Evolutionary conservation across 2,888 invertebrate species (phyloP).

Genomic region (Ophonus ardosiacus): DNA sequence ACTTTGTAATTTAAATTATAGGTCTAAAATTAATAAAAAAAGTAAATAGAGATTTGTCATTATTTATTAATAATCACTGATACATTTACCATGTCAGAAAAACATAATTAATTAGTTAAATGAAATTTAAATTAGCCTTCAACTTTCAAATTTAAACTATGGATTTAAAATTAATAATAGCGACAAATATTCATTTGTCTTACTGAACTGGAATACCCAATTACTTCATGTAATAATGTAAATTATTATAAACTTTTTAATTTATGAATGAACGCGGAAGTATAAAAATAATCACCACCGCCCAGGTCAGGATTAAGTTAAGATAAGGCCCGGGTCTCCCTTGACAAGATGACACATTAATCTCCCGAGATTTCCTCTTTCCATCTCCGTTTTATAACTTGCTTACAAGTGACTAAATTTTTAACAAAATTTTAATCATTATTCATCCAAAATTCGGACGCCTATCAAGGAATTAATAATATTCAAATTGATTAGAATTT

Average conservation of each 20-base stretch:
- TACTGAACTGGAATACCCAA: not conserved
- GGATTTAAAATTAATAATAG: not conserved
- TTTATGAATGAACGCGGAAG: not conserved
- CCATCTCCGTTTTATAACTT: not conserved
- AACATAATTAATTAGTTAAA: no score
- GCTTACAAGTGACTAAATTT: not conserved
- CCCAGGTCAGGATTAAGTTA: conserved; percentile 1
- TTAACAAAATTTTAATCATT: conserved; percentile 10
- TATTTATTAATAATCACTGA: no score
- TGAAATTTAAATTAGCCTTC: no score
- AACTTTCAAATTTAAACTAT: no score
- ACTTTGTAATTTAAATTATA: no score
- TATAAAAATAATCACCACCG: not conserved
- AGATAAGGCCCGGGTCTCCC: conserved; percentile 10
- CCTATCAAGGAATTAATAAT: not conserved
- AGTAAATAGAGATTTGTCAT: no score
- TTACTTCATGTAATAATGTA: not conserved
- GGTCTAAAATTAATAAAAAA: no score
- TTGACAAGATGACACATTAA: conserved; percentile 47
- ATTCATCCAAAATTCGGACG: not conserved
- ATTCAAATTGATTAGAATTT: conserved; percentile 1
- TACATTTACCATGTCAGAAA: no score
- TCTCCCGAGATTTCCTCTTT: conserved; percentile 2
- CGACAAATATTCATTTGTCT: no score
- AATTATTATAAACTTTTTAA: not conserved